phyloP scores from a whole-genome alignment of 2,888 invertebrate genomes.

The Papilio elwesi region DNA sequence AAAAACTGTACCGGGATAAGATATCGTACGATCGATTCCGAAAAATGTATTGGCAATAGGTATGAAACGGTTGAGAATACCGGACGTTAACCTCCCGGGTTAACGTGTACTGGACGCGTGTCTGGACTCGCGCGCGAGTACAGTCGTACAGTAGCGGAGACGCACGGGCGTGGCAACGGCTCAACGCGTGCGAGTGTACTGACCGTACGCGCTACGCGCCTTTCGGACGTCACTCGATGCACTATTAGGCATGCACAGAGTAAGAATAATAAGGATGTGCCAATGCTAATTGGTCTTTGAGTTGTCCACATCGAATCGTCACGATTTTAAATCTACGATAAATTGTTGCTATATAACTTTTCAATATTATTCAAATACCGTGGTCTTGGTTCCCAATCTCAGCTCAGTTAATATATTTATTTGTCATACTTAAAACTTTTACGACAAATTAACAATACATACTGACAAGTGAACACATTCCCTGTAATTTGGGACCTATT shows the following conservation, averaged over 20 bases:
- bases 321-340: not conserved
- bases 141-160: slow-evolving; percentile 63
- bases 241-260: slow-evolving; percentile 65
- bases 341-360: not conserved
- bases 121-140: slow-evolving; percentile 52
- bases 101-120: slow-evolving; percentile 48
- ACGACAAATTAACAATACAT: too few species aligned
- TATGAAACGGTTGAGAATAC: not conserved
- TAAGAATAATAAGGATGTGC: slow-evolving; percentile 70
- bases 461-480: too few species aligned
- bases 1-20: slow-evolving; percentile 9
- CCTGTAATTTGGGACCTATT: too few species aligned
- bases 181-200: slow-evolving; percentile 78
- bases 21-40: slow-evolving; percentile 4
- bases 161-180: slow-evolving; percentile 65
- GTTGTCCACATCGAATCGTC: not conserved
- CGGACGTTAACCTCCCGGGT: slow-evolving; percentile 50
- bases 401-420: not conserved
- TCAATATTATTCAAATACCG: not conserved
- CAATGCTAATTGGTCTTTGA: slow-evolving; percentile 40
- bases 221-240: slow-evolving; percentile 65
- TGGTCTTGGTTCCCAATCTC: not conserved
- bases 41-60: slow-evolving; percentile 12
- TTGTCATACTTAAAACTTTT: not conserved
- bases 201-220: slow-evolving; percentile 69